Evolutionary conservation across 2,888 invertebrate genomes (phyloP), one percentile per base, ranked within the genome.

Genomic region (Dolichopus griseipennis): DNA sequence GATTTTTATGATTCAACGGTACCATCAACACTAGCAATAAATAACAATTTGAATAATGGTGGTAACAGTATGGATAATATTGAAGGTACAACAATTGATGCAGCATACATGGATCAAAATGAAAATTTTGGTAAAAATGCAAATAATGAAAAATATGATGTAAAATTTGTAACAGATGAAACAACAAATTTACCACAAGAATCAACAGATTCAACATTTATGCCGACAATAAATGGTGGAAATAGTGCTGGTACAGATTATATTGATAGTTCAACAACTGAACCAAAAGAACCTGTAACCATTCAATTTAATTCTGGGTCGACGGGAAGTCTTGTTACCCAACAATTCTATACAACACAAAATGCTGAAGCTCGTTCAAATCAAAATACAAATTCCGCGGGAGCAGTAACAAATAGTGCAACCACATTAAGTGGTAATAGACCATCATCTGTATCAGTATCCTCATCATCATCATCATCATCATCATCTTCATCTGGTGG

Each of bases 401-500:
- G 21, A 66, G 15, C 69, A 69, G 20, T 20, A 65, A n/a, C 69
- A 68, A 43, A 61, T 62, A 27, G 70, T 70, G 61, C 70, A 71
- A 67, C 69, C 65, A 18, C 69, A 69, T 52, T 69, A 70, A 68
- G 69, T 71, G 71, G 68, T 71, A 69, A 72, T 71, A 68, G 69
- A 69, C 27, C 70, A 72, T 43, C 72, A 71, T 64, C 72, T 71
- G 65, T 70, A 71, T 65, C 71, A 73, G 70, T 73, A 73, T 68
- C 67, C 2, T 27, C 27, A 27, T 27, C 27, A 4, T 27, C 27
- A 4, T 68, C 67, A 27, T 68, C 64, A 71, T 76, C 27, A 72
- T 73, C 70, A 76, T 79, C 52, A 76, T 20, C n/a, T 5, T 76
- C 66, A 75, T 76, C 65, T 10, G 33, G 72, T 10, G 7, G 33